Conservation (phyloP, 2,113 vertebrate species). For the Chiloscyllium plagiosum region DNA sequence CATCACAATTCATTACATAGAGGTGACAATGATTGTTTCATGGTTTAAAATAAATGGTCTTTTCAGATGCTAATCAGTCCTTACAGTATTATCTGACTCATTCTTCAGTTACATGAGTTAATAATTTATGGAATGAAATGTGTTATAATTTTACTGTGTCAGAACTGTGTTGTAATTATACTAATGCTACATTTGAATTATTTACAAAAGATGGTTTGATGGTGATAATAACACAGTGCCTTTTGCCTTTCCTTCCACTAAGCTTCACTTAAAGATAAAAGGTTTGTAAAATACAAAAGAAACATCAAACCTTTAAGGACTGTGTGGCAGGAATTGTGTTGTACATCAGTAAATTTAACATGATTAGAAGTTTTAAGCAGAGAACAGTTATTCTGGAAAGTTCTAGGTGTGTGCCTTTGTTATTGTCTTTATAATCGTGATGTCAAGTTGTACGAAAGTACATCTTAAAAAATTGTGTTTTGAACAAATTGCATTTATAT, state of each 20-base stretch:
- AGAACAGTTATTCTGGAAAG: slow-evolving; percentile 30
- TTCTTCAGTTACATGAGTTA: slow-evolving; percentile 66
- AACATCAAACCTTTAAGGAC: slow-evolving; percentile 34
- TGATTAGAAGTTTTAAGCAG: slow-evolving; percentile 22
- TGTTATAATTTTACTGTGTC: slow-evolving; percentile 76
- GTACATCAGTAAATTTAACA: slow-evolving; percentile 11
- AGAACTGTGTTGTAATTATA: slow-evolving; percentile 78
- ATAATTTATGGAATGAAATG: slow-evolving; percentile 79
- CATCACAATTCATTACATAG: slow-evolving; percentile 50
- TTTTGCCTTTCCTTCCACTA: slow-evolving; percentile 52
- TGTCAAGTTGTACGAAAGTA: slow-evolving; percentile 16
- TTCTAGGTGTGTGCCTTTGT: slow-evolving; percentile 16
- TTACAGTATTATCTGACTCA: slow-evolving; percentile 63
- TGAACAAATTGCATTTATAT: not conserved
- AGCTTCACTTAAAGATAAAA: slow-evolving; percentile 43
- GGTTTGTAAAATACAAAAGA: slow-evolving; percentile 31
- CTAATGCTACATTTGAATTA: slow-evolving; percentile 79
- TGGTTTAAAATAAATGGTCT: slow-evolving; percentile 58
- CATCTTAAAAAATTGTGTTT: slow-evolving; percentile 13
- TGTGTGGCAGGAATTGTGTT: slow-evolving; percentile 31
- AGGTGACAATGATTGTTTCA: slow-evolving; percentile 70
- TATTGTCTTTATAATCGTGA: slow-evolving; percentile 23
- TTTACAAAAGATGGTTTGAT: slow-evolving; percentile 66
- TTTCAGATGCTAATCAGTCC: slow-evolving; percentile 76
- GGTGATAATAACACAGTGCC: slow-evolving; percentile 54